Conservation (phyloP, 2,888 invertebrate species). For the Tanypteryx hageni region DNA sequence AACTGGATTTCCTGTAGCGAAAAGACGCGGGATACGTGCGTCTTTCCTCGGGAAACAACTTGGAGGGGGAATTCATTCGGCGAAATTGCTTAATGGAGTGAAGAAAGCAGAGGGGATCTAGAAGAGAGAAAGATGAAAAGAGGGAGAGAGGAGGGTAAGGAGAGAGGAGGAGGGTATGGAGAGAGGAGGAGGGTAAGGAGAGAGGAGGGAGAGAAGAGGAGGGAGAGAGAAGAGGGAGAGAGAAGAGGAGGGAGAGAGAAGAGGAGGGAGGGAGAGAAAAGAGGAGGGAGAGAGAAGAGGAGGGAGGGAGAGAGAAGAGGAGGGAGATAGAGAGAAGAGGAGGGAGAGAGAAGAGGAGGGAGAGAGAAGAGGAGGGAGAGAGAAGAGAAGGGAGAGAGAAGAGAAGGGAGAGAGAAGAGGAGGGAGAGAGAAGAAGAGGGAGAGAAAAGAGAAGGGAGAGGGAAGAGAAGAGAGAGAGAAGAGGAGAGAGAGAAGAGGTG, state of each 20-base stretch:
- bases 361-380: neutral
- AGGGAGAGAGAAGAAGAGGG: neutral
- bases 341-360: neutral
- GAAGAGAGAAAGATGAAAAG: neutral
- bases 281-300: neutral
- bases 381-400: neutral
- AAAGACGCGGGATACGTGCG: neutral
- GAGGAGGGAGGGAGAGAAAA: neutral
- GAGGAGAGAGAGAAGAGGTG: neutral
- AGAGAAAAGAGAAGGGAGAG: neutral
- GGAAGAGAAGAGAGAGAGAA: neutral
- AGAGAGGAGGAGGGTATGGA: neutral
- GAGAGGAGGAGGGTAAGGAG: neutral
- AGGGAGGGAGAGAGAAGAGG: neutral
- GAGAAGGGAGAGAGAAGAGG: neutral
- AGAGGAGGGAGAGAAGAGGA: neutral
- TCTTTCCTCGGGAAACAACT: neutral
- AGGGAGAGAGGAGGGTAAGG: neutral
- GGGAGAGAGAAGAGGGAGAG: neutral
- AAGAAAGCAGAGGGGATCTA: neutral
- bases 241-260: neutral
- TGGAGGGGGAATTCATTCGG: neutral
- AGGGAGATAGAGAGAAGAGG: neutral
- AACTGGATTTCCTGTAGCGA: neutral
- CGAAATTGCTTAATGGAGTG: conserved; percentile 12